Evolutionary conservation across 2,888 invertebrate species (phyloP), one percentile per base, ranked within the genome.

Genomic region (Pseudococcus jackbeardsleyi): DNA sequence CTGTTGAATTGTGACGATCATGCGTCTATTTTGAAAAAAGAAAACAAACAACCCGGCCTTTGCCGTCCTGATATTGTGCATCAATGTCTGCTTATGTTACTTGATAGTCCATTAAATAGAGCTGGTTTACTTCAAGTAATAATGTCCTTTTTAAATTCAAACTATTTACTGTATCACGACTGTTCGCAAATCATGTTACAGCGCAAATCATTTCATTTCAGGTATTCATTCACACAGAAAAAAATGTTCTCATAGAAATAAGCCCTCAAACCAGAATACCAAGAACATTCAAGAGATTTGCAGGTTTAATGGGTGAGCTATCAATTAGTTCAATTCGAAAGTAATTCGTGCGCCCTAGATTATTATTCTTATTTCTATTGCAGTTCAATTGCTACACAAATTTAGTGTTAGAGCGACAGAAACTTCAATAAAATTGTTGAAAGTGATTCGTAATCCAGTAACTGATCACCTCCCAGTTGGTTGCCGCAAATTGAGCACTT

Each of bases 181-280:
- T 42, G 9, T 42, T 50, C 11, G 12, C 12, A 15, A 11, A 22
- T 42, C 8, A 50, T 15, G 50, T 84, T n/a, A 4, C 0, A n/a
- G n/a, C 8, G 19, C 50, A 3, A 42, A 77, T 84, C 4, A 42
- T 59, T 79, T 50, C 0, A 6, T 90, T 93, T 26, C 92, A 93
- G 91, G 97, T 99, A 2, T 98, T 97, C 91, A 93, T 98, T 88
- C 96, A 96, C 90, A 98, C 98, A 7, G 96, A 95, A 91, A 96
- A 96, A 91, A 98, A 98, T 93, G 96, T 98, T 64, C 93, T 98
- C 0, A 98, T 98, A 90, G 98, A 98, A 94, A 94, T 99, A 48
- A 98, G 98, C 92, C 99, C 99, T 64, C 98, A 98, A 92, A 99
- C 98, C 0, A 94, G 99, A 91, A 98, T 99, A 92, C 99, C 99